These are phyloP conservation scores for Hyposoter didymator DNA, from an alignment of 2,888 invertebrate species.

Conservation along the genomic window DNA sequence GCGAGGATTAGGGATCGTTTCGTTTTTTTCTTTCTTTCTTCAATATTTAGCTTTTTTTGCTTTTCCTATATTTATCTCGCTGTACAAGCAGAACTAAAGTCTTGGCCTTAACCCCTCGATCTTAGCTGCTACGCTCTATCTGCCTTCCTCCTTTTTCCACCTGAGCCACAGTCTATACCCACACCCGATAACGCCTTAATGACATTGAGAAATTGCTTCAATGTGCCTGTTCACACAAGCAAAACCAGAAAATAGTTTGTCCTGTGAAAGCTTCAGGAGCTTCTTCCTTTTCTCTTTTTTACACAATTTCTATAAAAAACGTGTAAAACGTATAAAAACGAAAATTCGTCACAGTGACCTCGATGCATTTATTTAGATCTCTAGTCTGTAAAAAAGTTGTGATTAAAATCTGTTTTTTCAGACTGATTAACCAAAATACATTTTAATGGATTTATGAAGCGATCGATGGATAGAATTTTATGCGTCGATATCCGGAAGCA, in stretches of 20 bases:
- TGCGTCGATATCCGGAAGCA: neutral
- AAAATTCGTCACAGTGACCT: neutral
- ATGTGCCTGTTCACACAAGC: neutral
- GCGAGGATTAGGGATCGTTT: conserved; percentile 68
- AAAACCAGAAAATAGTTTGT: conserved; percentile 2
- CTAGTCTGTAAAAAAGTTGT: too few relatives aligned
- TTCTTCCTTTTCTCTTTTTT: neutral
- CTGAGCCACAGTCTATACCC: conserved; percentile 36
- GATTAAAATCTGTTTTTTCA: neutral
- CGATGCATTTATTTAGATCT: neutral
- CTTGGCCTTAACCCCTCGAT: conserved; percentile 67
- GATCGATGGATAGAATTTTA: neutral
- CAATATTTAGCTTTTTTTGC: conserved; percentile 21
- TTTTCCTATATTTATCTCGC: conserved; percentile 40
- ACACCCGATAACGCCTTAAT: conserved; percentile 34
- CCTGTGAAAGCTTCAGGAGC: neutral
- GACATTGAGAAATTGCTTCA: conserved; percentile 32
- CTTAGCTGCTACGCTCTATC: conserved; percentile 63
- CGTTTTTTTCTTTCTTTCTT: conserved; percentile 23
- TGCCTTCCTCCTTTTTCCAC: conserved; percentile 51
- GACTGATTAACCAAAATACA: neutral
- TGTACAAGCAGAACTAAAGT: conserved; percentile 38
- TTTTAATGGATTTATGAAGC: neutral
- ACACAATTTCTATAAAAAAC: conserved; percentile 19
- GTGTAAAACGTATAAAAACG: too few relatives aligned